Conservation (phyloP, 2,888 invertebrate genomes). For the Mylabris sibirica region DNA sequence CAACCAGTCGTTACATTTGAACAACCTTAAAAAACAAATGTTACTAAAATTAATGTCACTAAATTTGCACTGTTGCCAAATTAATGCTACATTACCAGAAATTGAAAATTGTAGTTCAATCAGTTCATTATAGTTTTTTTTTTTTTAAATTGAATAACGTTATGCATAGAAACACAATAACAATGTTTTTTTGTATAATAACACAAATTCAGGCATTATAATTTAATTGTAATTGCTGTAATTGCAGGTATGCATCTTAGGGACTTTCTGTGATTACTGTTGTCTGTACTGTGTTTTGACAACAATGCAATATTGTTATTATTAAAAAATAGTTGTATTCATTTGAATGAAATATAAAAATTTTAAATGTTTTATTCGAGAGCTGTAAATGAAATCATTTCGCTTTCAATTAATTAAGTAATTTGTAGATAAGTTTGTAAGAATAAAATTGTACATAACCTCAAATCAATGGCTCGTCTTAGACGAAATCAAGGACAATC, state of each 20-base stretch:
- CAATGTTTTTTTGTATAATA: no score
- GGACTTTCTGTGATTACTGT: not conserved
- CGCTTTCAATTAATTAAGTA: not conserved
- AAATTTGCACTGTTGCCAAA: no score
- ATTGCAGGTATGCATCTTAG: not conserved
- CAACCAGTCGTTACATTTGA: no score
- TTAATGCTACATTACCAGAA: no score
- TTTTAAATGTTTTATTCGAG: not conserved
- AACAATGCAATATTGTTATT: not conserved
- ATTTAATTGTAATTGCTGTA: no score
- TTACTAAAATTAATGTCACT: no score
- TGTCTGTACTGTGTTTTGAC: conserved; percentile 4
- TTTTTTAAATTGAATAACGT: no score
- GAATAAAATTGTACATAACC: conserved; percentile 1
- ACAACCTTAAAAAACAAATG: no score
- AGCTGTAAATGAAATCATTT: not conserved
- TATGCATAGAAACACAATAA: no score
- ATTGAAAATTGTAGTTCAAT: no score
- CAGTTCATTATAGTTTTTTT: no score
- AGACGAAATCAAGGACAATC: conserved; percentile 23
- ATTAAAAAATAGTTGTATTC: not conserved
- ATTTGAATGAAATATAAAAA: not conserved
- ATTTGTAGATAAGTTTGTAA: not conserved
- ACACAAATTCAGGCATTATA: no score
- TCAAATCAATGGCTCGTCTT: conserved; percentile 34